Evolutionary conservation across 1,140 invertebrate genomes (phyloP).

Genomic region (Caenorhabditis tropicalis): DNA sequence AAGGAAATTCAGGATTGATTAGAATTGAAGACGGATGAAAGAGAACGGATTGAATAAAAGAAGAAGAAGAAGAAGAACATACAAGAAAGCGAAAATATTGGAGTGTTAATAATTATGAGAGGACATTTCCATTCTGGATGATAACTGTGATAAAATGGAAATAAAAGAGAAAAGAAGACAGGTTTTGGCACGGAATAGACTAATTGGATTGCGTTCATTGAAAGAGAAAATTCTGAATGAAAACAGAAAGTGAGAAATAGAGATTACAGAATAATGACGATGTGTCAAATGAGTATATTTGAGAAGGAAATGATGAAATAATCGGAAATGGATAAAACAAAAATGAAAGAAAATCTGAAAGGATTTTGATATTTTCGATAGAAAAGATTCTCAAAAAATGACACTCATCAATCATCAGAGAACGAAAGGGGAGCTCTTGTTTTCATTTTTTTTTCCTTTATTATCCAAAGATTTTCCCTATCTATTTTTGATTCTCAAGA

Average conservation of each 20-base stretch:
- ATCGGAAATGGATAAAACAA: no score
- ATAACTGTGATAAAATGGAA: constrained; percentile 3
- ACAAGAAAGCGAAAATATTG: constrained; percentile 32
- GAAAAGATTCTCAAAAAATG: neutral
- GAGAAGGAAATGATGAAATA: no score
- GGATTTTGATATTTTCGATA: no score
- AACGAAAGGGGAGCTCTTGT: neutral
- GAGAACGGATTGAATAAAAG: neutral
- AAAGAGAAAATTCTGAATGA: neutral
- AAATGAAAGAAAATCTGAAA: neutral
- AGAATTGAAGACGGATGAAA: neutral
- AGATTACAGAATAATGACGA: neutral
- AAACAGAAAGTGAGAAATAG: neutral
- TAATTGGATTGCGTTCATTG: constrained; percentile 37
- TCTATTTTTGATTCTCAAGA: no score
- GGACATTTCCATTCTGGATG: constrained; percentile 7
- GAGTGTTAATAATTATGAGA: constrained; percentile 23
- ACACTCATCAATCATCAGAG: constrained; percentile 26
- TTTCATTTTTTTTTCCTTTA: neutral
- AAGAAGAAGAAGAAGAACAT: neutral
- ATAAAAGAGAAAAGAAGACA: neutral
- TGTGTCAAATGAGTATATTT: no score
- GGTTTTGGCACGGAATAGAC: neutral
- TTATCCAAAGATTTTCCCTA: neutral
- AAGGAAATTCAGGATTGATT: constrained; percentile 14